Evolutionary conservation across 2,797 vertebrate genomes (phyloP), one percentile per base, ranked within the genome.

Genomic region (Chromobotia macracanthus): DNA sequence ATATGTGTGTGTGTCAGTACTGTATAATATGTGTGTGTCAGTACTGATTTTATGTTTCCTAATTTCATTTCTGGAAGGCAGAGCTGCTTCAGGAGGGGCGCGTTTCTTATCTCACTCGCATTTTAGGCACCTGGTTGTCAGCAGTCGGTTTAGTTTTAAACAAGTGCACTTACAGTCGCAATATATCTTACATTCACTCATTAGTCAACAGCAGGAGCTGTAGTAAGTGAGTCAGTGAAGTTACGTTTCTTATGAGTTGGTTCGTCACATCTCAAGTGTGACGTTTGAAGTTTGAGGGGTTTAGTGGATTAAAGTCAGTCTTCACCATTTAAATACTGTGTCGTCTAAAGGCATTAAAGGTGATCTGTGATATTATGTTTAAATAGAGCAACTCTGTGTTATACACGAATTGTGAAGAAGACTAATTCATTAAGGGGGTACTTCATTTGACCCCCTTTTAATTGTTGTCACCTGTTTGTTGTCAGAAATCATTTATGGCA

Each of bases 91-190:
- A 35, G 81, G 82, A 82, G 87, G 82, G 77, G 63, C 79, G 65
- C 80, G 80, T 82, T 76, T 80, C 63, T 69, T 78, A 86, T 82
- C 83, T 84, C 79, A 68, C 75, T 77, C 72, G 79, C 23, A 65
- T 75, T 46, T 74, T 28, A 48, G 51, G 80, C 65, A 74, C 44
- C 58, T 60, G 72, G 28, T 58, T 72, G 25, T 75, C 66, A 71
- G 55, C 65, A 77, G 67, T 65, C 41, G 41, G 25, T 28, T 82
- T 77, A 53, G 31, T 69, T 77, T 13, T 56, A 18, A 70, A 66
- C 79, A 66, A 64, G 72, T 74, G 66, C 44, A 75, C 58, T 80
- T 21, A 71, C 63, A 58, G 44, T 74, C 75, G 35, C 44, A 38
- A n/a, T 16, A 13, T 38, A 18, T 51, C 25, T 1, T 13, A 18